Base-by-base conservation (phyloP, 2,888 invertebrate species). In the Drosophila gaucha region DNA sequence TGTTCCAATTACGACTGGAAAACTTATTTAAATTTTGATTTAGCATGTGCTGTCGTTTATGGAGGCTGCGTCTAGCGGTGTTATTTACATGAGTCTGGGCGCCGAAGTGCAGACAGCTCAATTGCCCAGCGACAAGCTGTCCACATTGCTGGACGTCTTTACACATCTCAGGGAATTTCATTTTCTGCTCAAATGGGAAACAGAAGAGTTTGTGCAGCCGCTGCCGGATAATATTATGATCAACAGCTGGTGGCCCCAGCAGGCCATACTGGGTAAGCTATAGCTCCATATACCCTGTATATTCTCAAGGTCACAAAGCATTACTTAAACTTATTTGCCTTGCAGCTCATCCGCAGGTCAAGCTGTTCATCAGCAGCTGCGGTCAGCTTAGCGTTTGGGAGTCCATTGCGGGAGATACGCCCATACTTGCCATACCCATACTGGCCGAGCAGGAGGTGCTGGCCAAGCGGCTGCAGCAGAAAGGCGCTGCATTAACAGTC, bases 311-410 rank as follows among this genome's bases (percentile, higher is more conserved):
- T n/a, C n/a, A n/a, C n/a, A n/a, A n/a, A n/a, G 2, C 18, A 1
- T 6, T 16, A 28, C 6, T 16, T 1, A 9, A 30, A 12, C 1
- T 3, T 2, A 8, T 10, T 39, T 30, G 6, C 3, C 6, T 22
- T 80, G 33, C 74, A 93, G 93, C 92, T 2, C 94, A 94, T 89
- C 90, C 91, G 1, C 93, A 93, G 58, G 91, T 94, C 1, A 92
- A 92, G 70, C 82, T 93, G 0, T 94, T 94, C 69, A 93, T 94
- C 62, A 93, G 93, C 8, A 93, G 94, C 77, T 94, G 94, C 26
- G 94, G 94, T 0, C 90, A 93, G 43, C 91, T 94, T 76, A 93
- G 94, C 64, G 90, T 92, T 10, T 93, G 93, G 67, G 94, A 94
- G 85, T 91, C 94, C 0, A 91, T 93, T 22, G 90, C 92, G 63